Base-by-base conservation (phyloP, 2,888 invertebrate genomes). In the Dicyrtomina minuta region DNA sequence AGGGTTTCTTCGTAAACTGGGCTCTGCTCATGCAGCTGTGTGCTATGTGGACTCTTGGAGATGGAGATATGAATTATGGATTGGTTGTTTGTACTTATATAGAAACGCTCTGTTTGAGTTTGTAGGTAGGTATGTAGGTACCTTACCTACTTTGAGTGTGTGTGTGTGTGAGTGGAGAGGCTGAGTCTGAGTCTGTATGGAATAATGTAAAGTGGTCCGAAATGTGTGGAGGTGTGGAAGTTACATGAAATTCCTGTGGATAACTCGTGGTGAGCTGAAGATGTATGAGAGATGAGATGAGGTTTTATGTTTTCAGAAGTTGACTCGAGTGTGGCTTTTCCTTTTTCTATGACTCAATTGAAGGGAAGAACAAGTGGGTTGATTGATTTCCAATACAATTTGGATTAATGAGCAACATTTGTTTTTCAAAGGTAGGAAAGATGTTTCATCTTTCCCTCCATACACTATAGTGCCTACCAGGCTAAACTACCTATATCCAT, bases 341-440 rank as follows among this genome's bases (percentile, higher is more conserved):
- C 33, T 33, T 33, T 3, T 33, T 33, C 33, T 8, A 62, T 62
- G 62, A 62, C 46, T 62, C 44, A 62, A 62, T 62, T 26, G 26
- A 6, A 27, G 61, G 56, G 27, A 58, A 69, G 69, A 69, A 70
- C 70, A 70, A 70, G 70, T 51, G 65, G 58, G 65, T 59, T 70
- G 70, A 70, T 70, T 70, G 69, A 69, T 69, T 65, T 59, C 64
- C 44, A 67, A 67, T 62, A 60, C 67, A 70, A 70, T 70, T 70
- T 70, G 70, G 70, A 67, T 70, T 67, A 70, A 70, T 70, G 70
- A 70, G 61, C 49, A 46, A 49, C 56, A 70, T 67, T 70, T 70
- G 70, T 70, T 67, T 64, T 68, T 20, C 27, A 58, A 67, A 59
- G 55, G 55, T 15, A 43, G 53, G 33, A 20, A 53, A 51, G 65